phyloP scores from a whole-genome alignment of 2,888 invertebrate genomes.

The Chalcosyrphus nemorum region DNA sequence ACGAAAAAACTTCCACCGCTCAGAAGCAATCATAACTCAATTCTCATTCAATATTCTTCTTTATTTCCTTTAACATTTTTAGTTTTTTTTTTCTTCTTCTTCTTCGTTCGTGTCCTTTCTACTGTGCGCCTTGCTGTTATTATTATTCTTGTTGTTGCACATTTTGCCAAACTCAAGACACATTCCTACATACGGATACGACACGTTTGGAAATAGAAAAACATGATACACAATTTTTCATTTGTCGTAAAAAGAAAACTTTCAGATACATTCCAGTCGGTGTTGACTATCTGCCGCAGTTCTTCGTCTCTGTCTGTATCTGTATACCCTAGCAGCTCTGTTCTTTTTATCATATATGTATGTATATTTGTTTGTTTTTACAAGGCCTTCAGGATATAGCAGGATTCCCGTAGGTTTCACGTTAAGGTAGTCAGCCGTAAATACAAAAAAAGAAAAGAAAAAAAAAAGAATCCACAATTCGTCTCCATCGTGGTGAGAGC shows the following conservation, averaged over 20 bases:
- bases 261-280: slow-evolving; percentile 16
- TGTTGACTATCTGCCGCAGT: slow-evolving; percentile 2
- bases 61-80: slow-evolving; percentile 6
- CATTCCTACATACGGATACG: no score
- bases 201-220: slow-evolving; percentile 1
- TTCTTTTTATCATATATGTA: no score
- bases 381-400: not conserved
- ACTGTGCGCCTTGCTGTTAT: not conserved
- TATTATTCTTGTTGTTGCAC: slow-evolving; percentile 20
- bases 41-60: slow-evolving; percentile 41
- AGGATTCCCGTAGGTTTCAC: not conserved
- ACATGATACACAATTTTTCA: slow-evolving; percentile 21
- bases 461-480: slow-evolving; percentile 1
- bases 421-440: slow-evolving; percentile 4
- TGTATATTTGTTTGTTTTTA: not conserved
- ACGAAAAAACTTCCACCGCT: not conserved
- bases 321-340: not conserved
- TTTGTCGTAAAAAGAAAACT: slow-evolving; percentile 29
- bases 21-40: slow-evolving; percentile 37
- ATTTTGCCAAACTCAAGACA: not conserved
- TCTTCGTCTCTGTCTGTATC: not conserved
- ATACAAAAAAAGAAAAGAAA: not conserved
- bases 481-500: slow-evolving; percentile 23
- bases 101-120: not conserved
- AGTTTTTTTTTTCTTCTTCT: not conserved